Evolutionary conservation across 1,140 invertebrate genomes (phyloP).

Genomic region (Heterodera carotae): DNA sequence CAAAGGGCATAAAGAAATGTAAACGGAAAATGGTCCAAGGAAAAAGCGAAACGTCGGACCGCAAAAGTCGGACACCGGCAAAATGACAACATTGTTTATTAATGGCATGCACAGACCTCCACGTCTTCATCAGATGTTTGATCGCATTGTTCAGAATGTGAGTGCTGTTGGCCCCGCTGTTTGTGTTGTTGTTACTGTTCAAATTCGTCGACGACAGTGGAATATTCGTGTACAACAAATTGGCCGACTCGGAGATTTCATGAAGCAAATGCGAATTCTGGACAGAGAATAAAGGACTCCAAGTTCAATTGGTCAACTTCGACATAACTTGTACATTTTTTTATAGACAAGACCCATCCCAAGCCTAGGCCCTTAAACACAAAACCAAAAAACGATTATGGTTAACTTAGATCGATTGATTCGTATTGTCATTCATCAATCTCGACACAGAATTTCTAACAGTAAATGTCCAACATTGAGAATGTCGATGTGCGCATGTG

Average conservation of each 20-base stretch:
- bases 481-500: constrained; percentile 33
- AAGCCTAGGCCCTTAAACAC: too few species aligned
- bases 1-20: too few species aligned
- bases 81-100: too few species aligned
- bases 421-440: too few species aligned
- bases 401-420: too few species aligned
- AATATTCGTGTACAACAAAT: constrained; percentile 28
- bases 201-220: background rate
- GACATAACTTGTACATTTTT: too few species aligned
- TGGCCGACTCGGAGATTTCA: constrained; percentile 40
- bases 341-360: too few species aligned
- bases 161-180: constrained; percentile 1
- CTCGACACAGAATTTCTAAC: background rate
- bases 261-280: constrained; percentile 46
- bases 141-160: constrained; percentile 27
- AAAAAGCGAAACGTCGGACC: too few species aligned
- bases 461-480: constrained; percentile 14
- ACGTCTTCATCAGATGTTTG: constrained; percentile 48
- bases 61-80: too few species aligned
- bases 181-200: constrained; percentile 18
- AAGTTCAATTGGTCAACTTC: too few species aligned
- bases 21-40: too few species aligned
- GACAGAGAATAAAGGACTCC: background rate
- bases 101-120: constrained; percentile 41
- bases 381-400: constrained; percentile 20